Evolutionary conservation across 2,888 invertebrate species (phyloP).

Genomic region (Metacarcinus magister): DNA sequence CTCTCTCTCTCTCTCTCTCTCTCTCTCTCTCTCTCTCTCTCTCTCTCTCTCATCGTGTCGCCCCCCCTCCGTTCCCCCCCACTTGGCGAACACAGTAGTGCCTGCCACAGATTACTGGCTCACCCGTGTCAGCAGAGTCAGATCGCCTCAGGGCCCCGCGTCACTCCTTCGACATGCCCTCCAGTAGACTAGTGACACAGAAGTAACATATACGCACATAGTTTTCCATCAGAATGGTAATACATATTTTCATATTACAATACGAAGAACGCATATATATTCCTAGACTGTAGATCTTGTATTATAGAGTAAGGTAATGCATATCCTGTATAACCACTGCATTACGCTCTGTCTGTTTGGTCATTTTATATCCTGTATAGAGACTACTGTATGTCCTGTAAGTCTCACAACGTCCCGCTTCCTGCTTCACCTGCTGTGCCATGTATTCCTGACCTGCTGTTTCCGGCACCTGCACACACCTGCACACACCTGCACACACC

Average conservation of each 20-base stretch:
- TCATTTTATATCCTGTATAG: neutral
- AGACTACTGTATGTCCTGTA: neutral
- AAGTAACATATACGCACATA: slow-evolving; percentile 20
- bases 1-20: slow-evolving; percentile 33
- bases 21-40: too few relatives aligned
- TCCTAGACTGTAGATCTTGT: neutral
- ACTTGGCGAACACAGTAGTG: slow-evolving; percentile 27
- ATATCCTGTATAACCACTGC: neutral
- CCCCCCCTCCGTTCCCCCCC: neutral
- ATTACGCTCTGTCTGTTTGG: neutral
- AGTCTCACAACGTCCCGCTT: neutral
- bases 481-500: neutral
- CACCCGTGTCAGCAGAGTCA: neutral
- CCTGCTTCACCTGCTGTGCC: neutral
- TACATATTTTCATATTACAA: slow-evolving; percentile 23
- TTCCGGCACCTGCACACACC: neutral
- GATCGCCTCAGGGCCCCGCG: neutral
- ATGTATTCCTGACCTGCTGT: neutral
- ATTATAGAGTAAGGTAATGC: slow-evolving; percentile 7
- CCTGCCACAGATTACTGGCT: neutral
- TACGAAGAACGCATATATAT: neutral
- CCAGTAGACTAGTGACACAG: neutral
- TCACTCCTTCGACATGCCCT: slow-evolving; percentile 23
- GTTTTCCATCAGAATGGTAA: slow-evolving; percentile 29
- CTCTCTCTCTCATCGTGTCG: neutral